phyloP scores from a whole-genome alignment of 2,797 vertebrate genomes.

The Eulemur coronatus region DNA sequence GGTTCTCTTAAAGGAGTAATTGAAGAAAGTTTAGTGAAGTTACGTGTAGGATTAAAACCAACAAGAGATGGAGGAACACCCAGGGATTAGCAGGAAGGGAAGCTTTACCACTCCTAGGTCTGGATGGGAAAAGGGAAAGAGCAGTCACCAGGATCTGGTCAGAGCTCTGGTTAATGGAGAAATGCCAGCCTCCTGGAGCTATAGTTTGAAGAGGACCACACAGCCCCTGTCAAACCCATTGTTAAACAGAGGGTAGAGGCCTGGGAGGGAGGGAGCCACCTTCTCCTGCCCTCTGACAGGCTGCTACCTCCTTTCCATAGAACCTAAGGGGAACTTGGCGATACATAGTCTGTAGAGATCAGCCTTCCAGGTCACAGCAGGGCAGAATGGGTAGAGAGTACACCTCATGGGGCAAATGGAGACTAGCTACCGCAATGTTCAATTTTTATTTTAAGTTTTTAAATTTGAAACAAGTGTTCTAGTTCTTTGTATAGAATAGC shows the following conservation, averaged over 20 bases:
- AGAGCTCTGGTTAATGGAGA: not conserved
- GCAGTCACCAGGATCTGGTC: not conserved
- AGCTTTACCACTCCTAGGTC: not conserved
- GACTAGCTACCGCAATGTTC: not conserved
- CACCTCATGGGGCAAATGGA: not conserved
- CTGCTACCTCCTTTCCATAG: not conserved
- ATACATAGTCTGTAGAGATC: not conserved
- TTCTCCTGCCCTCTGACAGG: not conserved
- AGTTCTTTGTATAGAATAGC: not conserved
- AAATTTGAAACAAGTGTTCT: not conserved
- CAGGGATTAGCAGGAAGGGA: not conserved
- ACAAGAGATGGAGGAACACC: not conserved
- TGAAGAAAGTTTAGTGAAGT: not conserved
- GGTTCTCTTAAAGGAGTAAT: not conserved
- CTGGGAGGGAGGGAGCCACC: not conserved
- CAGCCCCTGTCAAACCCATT: not conserved
- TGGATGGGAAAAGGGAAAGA: not conserved
- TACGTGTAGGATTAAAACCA: not conserved
- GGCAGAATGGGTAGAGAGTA: not conserved
- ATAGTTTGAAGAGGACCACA: not conserved
- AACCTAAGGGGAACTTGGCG: not conserved
- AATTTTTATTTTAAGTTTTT: not conserved
- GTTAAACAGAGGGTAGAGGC: not conserved
- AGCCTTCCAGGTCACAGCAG: not conserved
- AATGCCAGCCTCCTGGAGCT: not conserved